Evolutionary conservation across 2,888 invertebrate genomes (phyloP).

Genomic region (Deroplatys truncata): DNA sequence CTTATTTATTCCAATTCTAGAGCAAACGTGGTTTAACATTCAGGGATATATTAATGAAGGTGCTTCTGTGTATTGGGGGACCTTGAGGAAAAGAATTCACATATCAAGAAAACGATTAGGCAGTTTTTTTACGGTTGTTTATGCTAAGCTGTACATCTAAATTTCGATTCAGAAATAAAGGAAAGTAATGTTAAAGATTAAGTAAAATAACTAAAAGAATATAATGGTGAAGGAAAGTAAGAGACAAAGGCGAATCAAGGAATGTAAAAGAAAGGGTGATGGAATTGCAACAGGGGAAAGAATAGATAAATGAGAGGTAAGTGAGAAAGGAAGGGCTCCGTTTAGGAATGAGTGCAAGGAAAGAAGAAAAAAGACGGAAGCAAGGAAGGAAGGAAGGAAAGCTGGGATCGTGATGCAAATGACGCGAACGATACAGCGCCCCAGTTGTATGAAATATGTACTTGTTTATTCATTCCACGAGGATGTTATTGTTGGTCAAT

Average conservation of each 20-base stretch:
- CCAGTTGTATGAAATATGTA: not conserved
- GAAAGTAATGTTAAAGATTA: too few species aligned
- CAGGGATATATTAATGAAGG: too few species aligned
- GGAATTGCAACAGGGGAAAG: not conserved
- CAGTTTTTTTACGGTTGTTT: too few species aligned
- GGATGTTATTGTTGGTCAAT: not conserved
- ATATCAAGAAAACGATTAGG: too few species aligned
- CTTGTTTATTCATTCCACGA: not conserved
- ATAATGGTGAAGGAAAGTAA: not conserved
- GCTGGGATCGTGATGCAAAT: not conserved
- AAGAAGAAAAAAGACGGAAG: not conserved
- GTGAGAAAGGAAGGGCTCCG: not conserved
- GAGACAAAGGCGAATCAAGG: not conserved
- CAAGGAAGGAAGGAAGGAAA: not conserved
- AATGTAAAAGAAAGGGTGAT: not conserved
- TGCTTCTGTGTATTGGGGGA: too few species aligned
- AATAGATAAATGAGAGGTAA: not conserved
- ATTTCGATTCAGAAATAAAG: too few species aligned
- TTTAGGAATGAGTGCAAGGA: not conserved
- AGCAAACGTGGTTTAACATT: too few species aligned
- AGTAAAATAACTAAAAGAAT: not conserved
- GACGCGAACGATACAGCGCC: not conserved
- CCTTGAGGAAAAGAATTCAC: too few species aligned
- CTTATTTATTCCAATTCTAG: too few species aligned
- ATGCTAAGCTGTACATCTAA: too few species aligned